Percentiles rank a stretch among this genome's conserved stretches.
Conservation (phyloP, 2,113 vertebrate species). For the Perccottus glenii region DNA sequence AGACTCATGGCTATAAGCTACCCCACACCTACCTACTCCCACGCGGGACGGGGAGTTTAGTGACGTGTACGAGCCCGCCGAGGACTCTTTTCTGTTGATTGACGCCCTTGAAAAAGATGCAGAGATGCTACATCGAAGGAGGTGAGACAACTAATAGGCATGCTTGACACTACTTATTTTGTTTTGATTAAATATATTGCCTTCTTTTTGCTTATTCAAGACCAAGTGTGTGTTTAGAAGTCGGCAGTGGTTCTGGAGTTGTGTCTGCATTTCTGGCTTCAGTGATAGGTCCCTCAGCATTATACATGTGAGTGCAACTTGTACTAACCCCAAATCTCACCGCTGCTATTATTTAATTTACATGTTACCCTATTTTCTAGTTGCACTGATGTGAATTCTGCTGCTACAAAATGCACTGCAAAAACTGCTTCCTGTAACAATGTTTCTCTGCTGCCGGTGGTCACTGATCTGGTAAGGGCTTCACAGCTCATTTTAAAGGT, state of each 20-base stretch:
- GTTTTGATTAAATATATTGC: background rate
- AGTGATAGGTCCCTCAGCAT: slow-evolving; percentile 82
- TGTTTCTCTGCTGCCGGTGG: slow-evolving; percentile 85
- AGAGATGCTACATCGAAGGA: slow-evolving; percentile 60
- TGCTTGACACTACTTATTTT: background rate
- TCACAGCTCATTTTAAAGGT: background rate
- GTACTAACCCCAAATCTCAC: too few species aligned
- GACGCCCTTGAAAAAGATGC: slow-evolving; percentile 88
- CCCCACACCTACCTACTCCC: slow-evolving; percentile 78
- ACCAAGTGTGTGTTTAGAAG: slow-evolving; percentile 87
- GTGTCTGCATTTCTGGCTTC: slow-evolving; percentile 91
- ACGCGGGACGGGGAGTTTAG: slow-evolving; percentile 80
- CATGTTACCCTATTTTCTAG: slow-evolving; percentile 64
- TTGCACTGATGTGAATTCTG: slow-evolving; percentile 91
- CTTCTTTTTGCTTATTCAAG: slow-evolving; percentile 41
- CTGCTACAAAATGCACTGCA: slow-evolving; percentile 85
- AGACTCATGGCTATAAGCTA: slow-evolving; percentile 27
- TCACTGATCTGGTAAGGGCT: slow-evolving; percentile 90
- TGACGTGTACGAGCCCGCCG: slow-evolving; percentile 89
- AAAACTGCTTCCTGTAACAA: slow-evolving; percentile 85
- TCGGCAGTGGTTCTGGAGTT: slow-evolving; percentile 92
- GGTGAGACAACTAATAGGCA: slow-evolving; percentile 34
- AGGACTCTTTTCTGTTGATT: slow-evolving; percentile 92
- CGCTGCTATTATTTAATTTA: background rate
- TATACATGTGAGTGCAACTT: slow-evolving; percentile 85